Base-by-base conservation (phyloP, 2,888 invertebrate species). In the Cephus sareptanus region DNA sequence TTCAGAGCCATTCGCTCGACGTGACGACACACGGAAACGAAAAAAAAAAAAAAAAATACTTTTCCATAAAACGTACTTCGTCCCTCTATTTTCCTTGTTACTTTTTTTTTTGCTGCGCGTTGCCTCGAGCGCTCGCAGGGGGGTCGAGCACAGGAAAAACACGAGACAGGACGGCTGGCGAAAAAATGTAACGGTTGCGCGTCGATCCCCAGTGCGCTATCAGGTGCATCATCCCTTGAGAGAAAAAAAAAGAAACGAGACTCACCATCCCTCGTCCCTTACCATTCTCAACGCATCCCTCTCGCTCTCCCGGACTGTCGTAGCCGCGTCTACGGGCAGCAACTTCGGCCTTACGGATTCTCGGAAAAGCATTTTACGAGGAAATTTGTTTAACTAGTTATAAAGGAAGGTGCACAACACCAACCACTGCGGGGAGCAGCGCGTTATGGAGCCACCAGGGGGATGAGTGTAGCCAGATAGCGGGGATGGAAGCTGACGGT, bases 321-420 rank as follows among this genome's bases (percentile, higher is more conserved):
- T 56, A 23, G 23, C 56, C 56, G 23, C 2, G 15, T 56, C 56
- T 23, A 0, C 23, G 1, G 23, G 23, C 56, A 56, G 56, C 56
- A 23, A 9, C 56, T 23, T 23, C 1, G 56, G 56, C 23, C 74
- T 75, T 33, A 71, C 76, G 77, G 79, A 56, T 89, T 88, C 87
- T 81, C 77, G 84, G 87, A 87, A 88, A 87, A 87, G 80, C 81
- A 81, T 87, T 87, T 87, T 85, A 86, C 86, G 84, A 82, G 83
- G 85, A 89, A 90, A 89, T 90, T 89, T 88, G 87, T 89, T 89
- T 87, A 87, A 88, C 85, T 87, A 83, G 86, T 87, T 87, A 84
- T 84, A 87, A 86, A 86, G 83, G 83, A 84, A 87, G 86, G 85
- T 84, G 86, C 84, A 1, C 23, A 85, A 85, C 82, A 81, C 79